phyloP scores from a whole-genome alignment of 2,888 invertebrate species.

The Proisotoma minuta region DNA sequence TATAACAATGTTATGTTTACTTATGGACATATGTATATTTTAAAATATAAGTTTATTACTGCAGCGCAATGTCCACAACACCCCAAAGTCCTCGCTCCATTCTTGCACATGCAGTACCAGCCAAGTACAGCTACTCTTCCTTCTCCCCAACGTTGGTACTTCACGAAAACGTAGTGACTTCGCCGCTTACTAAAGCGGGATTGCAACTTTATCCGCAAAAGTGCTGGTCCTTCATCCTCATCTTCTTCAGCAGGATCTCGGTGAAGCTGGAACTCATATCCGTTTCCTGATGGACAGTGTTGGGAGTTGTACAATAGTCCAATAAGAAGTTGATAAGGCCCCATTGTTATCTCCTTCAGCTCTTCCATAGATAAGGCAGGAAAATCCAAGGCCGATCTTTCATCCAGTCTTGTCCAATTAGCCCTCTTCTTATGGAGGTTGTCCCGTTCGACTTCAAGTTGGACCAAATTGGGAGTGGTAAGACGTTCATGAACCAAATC shows the following conservation, averaged over 20 bases:
- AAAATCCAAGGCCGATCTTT: not conserved
- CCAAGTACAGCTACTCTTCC: not conserved
- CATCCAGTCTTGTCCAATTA: not conserved
- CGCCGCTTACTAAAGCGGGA: not conserved
- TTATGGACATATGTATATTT: not conserved
- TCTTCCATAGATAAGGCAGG: not conserved
- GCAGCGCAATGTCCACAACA: conserved; percentile 6
- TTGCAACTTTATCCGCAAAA: not conserved
- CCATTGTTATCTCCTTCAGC: not conserved
- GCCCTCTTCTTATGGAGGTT: not conserved
- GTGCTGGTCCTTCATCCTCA: not conserved
- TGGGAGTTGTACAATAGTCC: not conserved
- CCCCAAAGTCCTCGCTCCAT: conserved; percentile 3
- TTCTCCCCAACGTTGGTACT: not conserved
- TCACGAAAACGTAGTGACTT: not conserved
- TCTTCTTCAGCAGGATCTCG: no score
- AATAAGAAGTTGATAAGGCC: not conserved
- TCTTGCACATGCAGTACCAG: conserved; percentile 8
- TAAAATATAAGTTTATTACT: not conserved
- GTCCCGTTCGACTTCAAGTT: not conserved
- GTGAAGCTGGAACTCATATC: not conserved
- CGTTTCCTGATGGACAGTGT: not conserved
- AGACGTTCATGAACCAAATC: not conserved
- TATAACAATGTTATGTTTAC: no score
- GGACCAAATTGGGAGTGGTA: not conserved